Base-by-base conservation (phyloP, 2,888 invertebrate species). In the Dione vanillae region DNA sequence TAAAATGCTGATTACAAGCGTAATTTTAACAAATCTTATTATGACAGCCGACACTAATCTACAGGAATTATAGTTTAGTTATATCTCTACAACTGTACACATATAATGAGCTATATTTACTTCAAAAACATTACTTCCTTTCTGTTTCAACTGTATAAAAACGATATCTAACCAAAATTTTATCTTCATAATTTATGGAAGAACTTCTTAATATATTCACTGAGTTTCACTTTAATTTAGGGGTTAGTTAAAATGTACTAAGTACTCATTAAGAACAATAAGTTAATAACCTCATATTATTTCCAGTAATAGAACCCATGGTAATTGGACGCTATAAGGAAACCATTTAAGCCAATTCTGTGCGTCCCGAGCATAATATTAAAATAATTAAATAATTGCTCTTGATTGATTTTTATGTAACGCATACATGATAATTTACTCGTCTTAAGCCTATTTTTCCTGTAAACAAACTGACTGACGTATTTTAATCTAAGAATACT, bases 401-500 rank as follows among this genome's bases (percentile, higher is more conserved):
- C 19, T 27, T 66, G 59, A 71, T 74, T 69, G 69, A 69, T 71
- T 58, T 58, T 51, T 71, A 69, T 69, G 41, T 66, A 73, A 71
- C 69, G 45, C 65, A 43, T 40, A 69, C 58, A 51, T 35, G 67
- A 47, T 74, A 69, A 74, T 71, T 54, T 52, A 71, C 69, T 67
- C 69, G 40, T 14, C 43, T 54, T 64, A 72, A 67, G 62, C 43
- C 69, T 56, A 66, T 40, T 56, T 74, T 54, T 66, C 62, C 52
- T 65, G 40, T 66, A 70, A 68, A 68, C 64, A 56, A 62, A 20
- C 43, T 45, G 45, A 61, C n/a, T 27, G 45, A 61, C 6, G 56
- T 56, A 10, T 37, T 37, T 35, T 0, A 56, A n/a, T n/a, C n/a
- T n/a, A 45, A 12, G 12, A 7, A 45, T 45, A 5, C n/a, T n/a